A percentile compares a stretch with the other conserved stretches of the same genome.
Conservation (phyloP, 2,888 invertebrate genomes). For the Chrysolina haemoptera region DNA sequence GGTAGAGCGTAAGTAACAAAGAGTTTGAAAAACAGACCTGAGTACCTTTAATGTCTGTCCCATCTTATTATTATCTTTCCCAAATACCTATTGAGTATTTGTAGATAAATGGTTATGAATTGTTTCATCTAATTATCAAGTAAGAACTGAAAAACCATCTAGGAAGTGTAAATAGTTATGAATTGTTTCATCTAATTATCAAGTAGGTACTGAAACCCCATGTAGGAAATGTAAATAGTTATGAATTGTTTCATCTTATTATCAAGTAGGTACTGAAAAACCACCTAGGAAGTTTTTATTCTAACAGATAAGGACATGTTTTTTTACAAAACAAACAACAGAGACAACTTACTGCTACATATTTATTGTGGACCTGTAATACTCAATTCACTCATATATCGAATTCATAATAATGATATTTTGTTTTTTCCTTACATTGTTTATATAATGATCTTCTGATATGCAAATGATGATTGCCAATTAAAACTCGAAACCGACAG, state of each 20-base stretch:
- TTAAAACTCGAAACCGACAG: conserved; percentile 58
- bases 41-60: too few relatives aligned
- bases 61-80: too few relatives aligned
- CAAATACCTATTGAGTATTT: too few relatives aligned
- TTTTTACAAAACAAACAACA: background rate
- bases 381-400: background rate
- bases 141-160: too few relatives aligned
- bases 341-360: background rate
- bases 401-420: conserved; percentile 7
- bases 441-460: conserved; percentile 57
- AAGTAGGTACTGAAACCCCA: too few relatives aligned
- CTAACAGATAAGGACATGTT: background rate
- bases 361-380: background rate
- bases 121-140: too few relatives aligned
- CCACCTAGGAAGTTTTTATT: background rate
- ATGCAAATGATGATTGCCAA: conserved; percentile 56
- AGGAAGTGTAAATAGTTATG: too few relatives aligned
- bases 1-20: too few relatives aligned
- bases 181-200: too few relatives aligned
- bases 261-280: background rate
- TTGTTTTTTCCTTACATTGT: conserved; percentile 56
- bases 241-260: background rate
- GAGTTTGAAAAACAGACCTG: too few relatives aligned
- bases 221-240: too few relatives aligned
- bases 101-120: too few relatives aligned